Conservation (phyloP, 2,888 invertebrate genomes). For the Parapristionchus giblindavisi region DNA sequence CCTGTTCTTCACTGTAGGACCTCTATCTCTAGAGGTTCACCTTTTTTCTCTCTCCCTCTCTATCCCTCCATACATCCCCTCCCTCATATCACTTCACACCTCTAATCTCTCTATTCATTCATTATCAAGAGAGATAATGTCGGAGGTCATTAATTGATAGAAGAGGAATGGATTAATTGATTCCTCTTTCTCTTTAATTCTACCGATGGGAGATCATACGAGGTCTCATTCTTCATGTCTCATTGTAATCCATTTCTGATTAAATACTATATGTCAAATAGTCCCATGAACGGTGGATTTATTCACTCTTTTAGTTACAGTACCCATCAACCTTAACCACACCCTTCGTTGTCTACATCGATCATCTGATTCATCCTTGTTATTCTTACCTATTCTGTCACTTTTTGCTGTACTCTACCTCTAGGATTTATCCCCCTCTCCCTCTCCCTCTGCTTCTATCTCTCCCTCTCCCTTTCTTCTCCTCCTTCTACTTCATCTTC, state of each 20-base stretch:
- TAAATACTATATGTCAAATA: too few species aligned
- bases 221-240: too few species aligned
- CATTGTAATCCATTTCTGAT: too few species aligned
- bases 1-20: slow-evolving; percentile 42
- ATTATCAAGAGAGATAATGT: neutral
- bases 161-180: too few species aligned
- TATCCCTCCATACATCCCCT: slow-evolving; percentile 38
- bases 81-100: slow-evolving; percentile 40
- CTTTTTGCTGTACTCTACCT: slow-evolving; percentile 2
- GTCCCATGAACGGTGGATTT: too few species aligned
- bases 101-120: neutral
- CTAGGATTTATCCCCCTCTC: neutral
- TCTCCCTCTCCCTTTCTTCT: slow-evolving; percentile 34
- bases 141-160: too few species aligned
- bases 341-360: too few species aligned
- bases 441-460: slow-evolving; percentile 17
- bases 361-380: too few species aligned
- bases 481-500: slow-evolving; percentile 34
- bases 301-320: too few species aligned
- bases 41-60: slow-evolving; percentile 16
- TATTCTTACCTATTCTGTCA: slow-evolving; percentile 4
- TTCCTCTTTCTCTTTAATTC: too few species aligned
- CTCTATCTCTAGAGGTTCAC: slow-evolving; percentile 43
- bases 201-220: too few species aligned
- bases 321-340: too few species aligned